Percentiles rank a stretch among this genome's conserved stretches.
phyloP scores from a whole-genome alignment of 1,140 invertebrate species.

The Mizuhopecten yessoensis region DNA sequence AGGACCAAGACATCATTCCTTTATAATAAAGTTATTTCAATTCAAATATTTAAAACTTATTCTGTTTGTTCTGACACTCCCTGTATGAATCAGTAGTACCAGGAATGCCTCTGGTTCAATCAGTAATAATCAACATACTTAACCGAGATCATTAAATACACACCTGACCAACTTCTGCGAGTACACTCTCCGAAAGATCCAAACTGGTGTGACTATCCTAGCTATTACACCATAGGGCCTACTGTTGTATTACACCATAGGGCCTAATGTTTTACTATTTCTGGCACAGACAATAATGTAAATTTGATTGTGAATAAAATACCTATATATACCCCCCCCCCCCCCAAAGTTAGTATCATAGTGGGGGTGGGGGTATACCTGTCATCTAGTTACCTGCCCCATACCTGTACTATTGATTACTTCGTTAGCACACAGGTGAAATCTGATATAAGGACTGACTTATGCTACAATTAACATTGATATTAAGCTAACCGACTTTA shows the following conservation, averaged over 20 bases:
- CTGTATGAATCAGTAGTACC: too few relatives aligned
- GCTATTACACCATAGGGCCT: too few relatives aligned
- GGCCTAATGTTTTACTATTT: background rate
- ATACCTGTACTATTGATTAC: background rate
- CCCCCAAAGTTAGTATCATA: background rate
- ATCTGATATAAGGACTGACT: background rate
- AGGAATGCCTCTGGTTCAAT: too few relatives aligned
- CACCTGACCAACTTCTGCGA: background rate
- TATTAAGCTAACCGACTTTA: background rate
- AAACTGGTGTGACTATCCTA: background rate
- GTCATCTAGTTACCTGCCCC: background rate
- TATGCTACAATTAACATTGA: background rate
- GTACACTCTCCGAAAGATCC: background rate
- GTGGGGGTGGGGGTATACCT: slow-evolving; percentile 6
- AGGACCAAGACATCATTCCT: too few relatives aligned
- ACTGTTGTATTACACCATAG: background rate
- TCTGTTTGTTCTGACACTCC: too few relatives aligned
- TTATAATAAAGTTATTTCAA: too few relatives aligned
- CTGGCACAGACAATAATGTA: background rate
- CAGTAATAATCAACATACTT: too few relatives aligned
- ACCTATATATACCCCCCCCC: too few relatives aligned
- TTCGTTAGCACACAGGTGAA: background rate
- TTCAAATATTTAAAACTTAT: too few relatives aligned
- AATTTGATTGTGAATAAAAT: slow-evolving; percentile 30
- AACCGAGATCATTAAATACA: too few relatives aligned